phyloP scores from a whole-genome alignment of 2,797 vertebrate genomes.

The Gephyroberyx darwinii region DNA sequence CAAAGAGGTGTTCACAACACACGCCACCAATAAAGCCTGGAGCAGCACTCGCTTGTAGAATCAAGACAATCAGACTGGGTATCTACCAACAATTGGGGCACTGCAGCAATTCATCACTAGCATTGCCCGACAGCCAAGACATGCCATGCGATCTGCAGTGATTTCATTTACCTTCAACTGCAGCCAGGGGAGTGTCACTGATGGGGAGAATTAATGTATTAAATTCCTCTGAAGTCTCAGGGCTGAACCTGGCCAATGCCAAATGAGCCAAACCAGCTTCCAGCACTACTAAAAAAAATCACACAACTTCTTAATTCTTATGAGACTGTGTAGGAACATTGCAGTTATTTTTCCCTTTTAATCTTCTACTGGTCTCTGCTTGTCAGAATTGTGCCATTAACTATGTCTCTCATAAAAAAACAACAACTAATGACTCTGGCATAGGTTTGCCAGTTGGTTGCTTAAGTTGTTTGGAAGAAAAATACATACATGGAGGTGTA shows the following conservation, averaged over 20 bases:
- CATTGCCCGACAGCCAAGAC: constrained; percentile 36
- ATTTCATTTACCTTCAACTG: constrained; percentile 62
- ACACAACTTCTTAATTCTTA: constrained; percentile 47
- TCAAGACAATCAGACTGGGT: constrained; percentile 55
- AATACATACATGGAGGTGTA: constrained; percentile 15
- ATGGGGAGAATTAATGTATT: constrained; percentile 67
- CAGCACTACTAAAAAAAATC: constrained; percentile 47
- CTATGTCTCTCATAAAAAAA: constrained; percentile 46
- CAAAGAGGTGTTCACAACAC: constrained; percentile 61
- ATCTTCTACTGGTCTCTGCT: constrained; percentile 37
- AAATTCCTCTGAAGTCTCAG: constrained; percentile 55
- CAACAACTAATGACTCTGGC: constrained; percentile 50
- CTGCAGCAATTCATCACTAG: constrained; percentile 45
- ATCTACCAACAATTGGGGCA: constrained; percentile 36
- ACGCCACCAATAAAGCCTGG: constrained; percentile 52
- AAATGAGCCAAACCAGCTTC: constrained; percentile 63
- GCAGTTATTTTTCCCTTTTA: constrained; percentile 32
- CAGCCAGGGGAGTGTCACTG: constrained; percentile 53
- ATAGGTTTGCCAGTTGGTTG: constrained; percentile 7
- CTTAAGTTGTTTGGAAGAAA: constrained; percentile 20
- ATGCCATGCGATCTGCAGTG: constrained; percentile 54
- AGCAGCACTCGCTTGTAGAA: constrained; percentile 24
- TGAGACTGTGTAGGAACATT: constrained; percentile 49
- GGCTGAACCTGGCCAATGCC: constrained; percentile 41
- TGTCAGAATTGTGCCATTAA: constrained; percentile 49